Conservation (phyloP, 2,888 invertebrate species). For the Corbicula japonica region DNA sequence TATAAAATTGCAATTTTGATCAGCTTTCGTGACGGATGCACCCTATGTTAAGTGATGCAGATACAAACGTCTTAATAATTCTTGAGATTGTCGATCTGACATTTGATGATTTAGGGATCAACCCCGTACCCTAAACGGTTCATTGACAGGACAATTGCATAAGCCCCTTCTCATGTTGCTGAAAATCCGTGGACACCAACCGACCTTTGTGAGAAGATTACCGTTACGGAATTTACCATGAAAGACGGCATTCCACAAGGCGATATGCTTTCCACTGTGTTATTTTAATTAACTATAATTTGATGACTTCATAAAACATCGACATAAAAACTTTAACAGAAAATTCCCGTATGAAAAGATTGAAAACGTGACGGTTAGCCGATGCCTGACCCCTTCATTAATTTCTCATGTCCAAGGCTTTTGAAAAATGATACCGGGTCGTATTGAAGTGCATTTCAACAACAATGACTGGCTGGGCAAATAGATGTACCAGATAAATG, state of each 20-base stretch:
- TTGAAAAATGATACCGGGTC: slow-evolving; percentile 21
- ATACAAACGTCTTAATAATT: slow-evolving; percentile 63
- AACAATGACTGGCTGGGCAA: no score
- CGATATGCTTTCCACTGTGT: slow-evolving; percentile 36
- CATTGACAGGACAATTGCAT: slow-evolving; percentile 65
- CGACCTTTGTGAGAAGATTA: slow-evolving; percentile 39
- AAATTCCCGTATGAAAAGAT: slow-evolving; percentile 25
- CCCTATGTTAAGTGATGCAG: slow-evolving; percentile 56
- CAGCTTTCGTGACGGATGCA: slow-evolving; percentile 34
- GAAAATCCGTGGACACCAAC: slow-evolving; percentile 21
- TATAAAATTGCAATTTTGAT: slow-evolving; percentile 59
- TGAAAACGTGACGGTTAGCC: slow-evolving; percentile 18
- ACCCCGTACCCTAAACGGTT: slow-evolving; percentile 60
- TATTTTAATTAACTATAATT: slow-evolving; percentile 67
- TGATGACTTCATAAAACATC: slow-evolving; percentile 63
- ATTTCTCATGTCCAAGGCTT: slow-evolving; percentile 27
- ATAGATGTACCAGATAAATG: no score
- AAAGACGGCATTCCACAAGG: slow-evolving; percentile 39
- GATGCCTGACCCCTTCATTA: slow-evolving; percentile 29
- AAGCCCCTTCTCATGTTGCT: slow-evolving; percentile 39
- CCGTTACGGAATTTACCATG: slow-evolving; percentile 62
- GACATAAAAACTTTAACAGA: slow-evolving; percentile 42
- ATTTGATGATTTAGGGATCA: slow-evolving; percentile 50
- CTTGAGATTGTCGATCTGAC: slow-evolving; percentile 39
- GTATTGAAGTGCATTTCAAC: no score